phyloP scores from a whole-genome alignment of 2,888 invertebrate species.

The Patella caerulea region DNA sequence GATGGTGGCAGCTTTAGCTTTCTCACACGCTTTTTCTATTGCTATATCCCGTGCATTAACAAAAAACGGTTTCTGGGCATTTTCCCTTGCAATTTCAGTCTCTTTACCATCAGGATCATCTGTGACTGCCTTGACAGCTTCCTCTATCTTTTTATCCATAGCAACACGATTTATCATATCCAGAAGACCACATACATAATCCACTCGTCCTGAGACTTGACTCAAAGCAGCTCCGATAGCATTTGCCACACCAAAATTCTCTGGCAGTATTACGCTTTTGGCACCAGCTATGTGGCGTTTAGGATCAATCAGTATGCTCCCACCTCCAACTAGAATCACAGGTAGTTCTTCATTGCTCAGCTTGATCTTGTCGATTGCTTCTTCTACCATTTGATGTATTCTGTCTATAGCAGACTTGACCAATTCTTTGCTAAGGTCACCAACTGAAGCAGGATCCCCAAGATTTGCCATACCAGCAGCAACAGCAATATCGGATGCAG shows the following conservation, averaged over 20 bases:
- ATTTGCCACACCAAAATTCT: constrained; percentile 63
- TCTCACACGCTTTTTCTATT: constrained; percentile 32
- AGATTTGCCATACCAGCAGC: constrained; percentile 51
- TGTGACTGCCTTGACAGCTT: constrained; percentile 18
- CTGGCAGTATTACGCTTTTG: constrained; percentile 43
- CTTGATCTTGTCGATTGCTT: constrained; percentile 59
- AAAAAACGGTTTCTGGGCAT: constrained; percentile 40
- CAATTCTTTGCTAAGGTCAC: constrained; percentile 36
- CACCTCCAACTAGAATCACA: constrained; percentile 65
- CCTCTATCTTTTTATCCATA: constrained; percentile 26
- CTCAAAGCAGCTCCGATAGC: constrained; percentile 69
- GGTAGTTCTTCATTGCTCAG: constrained; percentile 51
- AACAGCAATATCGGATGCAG: constrained; percentile 67
- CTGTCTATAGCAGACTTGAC: constrained; percentile 41
- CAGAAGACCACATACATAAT: constrained; percentile 50
- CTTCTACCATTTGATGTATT: constrained; percentile 53
- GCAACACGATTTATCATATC: constrained; percentile 36
- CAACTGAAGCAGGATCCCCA: constrained; percentile 43
- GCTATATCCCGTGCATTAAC: constrained; percentile 42
- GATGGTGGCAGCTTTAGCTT: constrained; percentile 28
- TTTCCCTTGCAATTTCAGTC: constrained; percentile 26
- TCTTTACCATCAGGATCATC: constrained; percentile 30
- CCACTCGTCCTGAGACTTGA: constrained; percentile 58
- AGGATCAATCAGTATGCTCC: constrained; percentile 55
- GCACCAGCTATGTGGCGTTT: constrained; percentile 43